Base-by-base conservation (phyloP, 1,140 invertebrate species). In the Coenobita brevimanus region DNA sequence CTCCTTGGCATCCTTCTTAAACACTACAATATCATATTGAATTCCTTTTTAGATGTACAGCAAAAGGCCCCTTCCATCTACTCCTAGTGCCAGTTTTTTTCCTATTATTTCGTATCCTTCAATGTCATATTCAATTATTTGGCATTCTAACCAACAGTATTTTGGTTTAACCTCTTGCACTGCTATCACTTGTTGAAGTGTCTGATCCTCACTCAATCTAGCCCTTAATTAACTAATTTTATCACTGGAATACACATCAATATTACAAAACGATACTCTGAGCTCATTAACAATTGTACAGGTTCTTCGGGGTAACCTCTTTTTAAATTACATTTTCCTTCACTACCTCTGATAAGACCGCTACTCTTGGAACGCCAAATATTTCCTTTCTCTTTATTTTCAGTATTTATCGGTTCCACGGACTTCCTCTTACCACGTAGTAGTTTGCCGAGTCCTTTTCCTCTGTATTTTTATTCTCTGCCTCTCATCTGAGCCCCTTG, bases 131-230 rank as follows among this genome's bases (percentile, higher is more conserved):
- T 76, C 6, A 6, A 50, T 33, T 76, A 76, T 30, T 30, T 76
- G 6, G 10, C 38, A 4, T 76, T 76, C 73, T 30, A 38, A 76
- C 36, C 38, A 30, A 43, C 36, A 4, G 24, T 76, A 4, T 41
- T 76, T 76, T 13, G 73, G 73, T 24, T 76, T 38, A 24, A 76
- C 73, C 38, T 76, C 73, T 43, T 76, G 73, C 8, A 76, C 33
- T 76, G 73, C 73, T 24, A 76, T 76, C 3, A 76, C 33, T 76
- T 76, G 38, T 33, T 21, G 73, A 38, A 33, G 73, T 76, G 30
- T 24, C 24, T 76, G 30, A 10, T 76, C 73, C 24, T 24, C 38
- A 76, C 8, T 13, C 10, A 76, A 6, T 43, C 41, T 76, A 76
- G 13, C 33, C 24, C 24, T 76, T 43, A 76, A 76, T 76, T 76